Evolutionary conservation across 64 coral and sea anemone species (phyloP), one percentile per base, ranked within the genome.

Genomic region (Montipora cactus): DNA sequence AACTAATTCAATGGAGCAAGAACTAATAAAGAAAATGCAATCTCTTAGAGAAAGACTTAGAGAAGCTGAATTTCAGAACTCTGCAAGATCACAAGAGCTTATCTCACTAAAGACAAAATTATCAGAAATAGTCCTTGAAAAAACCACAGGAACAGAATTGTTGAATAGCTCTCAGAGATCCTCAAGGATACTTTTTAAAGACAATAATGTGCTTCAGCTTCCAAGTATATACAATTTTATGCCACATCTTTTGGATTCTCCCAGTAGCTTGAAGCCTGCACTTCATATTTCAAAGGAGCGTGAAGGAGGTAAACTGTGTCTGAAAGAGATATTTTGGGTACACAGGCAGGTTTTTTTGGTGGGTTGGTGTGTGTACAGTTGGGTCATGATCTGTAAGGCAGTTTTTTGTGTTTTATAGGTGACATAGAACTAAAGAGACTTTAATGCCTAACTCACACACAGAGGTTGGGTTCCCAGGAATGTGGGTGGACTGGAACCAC

Each of bases 181-280:
- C 25, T 58, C 90, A 2, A 81, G 62, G 7, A 76, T 75, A 91
- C 78, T 94, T 69, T 62, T 89, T 16, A 45, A 87, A 10, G 88
- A 87, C 58, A 83, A 84, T 16, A 90, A 72, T 49, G 59, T 92
- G 7, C 93, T 98, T 46, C 93, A 87, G 58, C 25, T 98, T 28
- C 97, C 97, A 68, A 98, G 97, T 94, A 98, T 98, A 79, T 98
- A 96, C 78, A 93, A 96, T 46, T 88, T 95, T 62, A 98, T 98
- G 97, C 92, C 97, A 14, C 97, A 98, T 93, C 91, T 98, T 50
- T 89, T 98, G 97, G 94, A 94, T 57, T 91, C 78, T 64, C 80
- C 91, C 8, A 64, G 78, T 74, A 98, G 97, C 28, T 76, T 98
- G 16, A 92, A 94, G 20, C 97, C 97, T 37, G 84, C 91, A 49